Evolutionary conservation across 2,113 vertebrate genomes (phyloP), one percentile per base, ranked within the genome.

Genomic region (Nanorana parkeri): DNA sequence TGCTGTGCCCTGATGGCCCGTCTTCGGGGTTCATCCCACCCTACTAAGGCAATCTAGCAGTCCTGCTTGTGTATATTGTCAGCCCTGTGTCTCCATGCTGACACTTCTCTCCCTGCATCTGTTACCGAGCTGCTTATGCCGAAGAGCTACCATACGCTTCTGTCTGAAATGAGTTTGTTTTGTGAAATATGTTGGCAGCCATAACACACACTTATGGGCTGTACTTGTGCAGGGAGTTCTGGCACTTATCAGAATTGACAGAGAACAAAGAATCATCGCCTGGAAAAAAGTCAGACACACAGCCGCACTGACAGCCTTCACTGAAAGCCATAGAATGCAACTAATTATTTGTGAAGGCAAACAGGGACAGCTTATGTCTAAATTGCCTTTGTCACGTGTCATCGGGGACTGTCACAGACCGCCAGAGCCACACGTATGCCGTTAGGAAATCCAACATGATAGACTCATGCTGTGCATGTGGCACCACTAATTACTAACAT

Each of bases 161-260:
- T 72, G 68, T 81, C 64, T 81, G 69, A 28, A 66, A 66, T 41
- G 60, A 56, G 26, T 81, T 73, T 81, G 78, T 73, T 81, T 73
- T 72, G 58, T 68, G 69, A 75, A 41, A 81, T 41, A 68, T 68
- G 54, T 75, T 82, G 80, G 72, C 80, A 82, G 28, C 61, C n/a
- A 17, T 21, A 82, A 32, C 21, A 24, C n/a, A 60, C 54, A 51
- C 52, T 66, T 81, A 65, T 54, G 58, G 66, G 47, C 29, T 75
- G 69, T 52, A 41, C 61, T 56, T 13, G 21, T 68, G 51, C 24
- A 64, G 47, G 26, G 64, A 82, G 71, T 60, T 76, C 71, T 82
- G 80, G 72, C 80, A 82, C n/a, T 28, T 76, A 68, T 82, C 80
- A 76, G 69, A 52, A 75, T 17, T 75, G 69, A 81, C 80, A 75